Base-by-base conservation (phyloP, 2,888 invertebrate species). In the Acrobasis suavella region DNA sequence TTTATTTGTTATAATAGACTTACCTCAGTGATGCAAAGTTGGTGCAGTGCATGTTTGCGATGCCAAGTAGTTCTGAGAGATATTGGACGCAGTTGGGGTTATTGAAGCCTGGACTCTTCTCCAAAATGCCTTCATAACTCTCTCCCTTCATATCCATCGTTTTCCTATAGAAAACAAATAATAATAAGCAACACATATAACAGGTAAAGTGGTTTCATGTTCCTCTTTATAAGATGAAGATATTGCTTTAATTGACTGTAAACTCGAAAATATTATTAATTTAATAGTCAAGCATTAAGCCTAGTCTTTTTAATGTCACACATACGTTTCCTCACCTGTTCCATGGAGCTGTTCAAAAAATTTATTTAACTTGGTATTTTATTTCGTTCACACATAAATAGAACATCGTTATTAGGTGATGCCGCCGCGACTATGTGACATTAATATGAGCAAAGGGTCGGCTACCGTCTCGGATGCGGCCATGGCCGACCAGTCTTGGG, bases 51-150 rank as follows among this genome's bases (percentile, higher is more conserved):
- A 93, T 93, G 78, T 94, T 94, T 74, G 95, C 93, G 75, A 96
- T 94, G 66, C 96, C 95, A 90, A 97, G 94, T 73, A 94, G 93
- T 85, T 95, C 95, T 76, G 95, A 95, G 73, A 97, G 94, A 92
- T 95, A 95, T 88, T 96, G 95, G 85, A 96, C 95, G 94, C 96
- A 96, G 94, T 96, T 96, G 70, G 97, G 97, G 93, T 97, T 97
- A 94, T 96, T 95, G 94, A 97, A 97, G 83, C 96, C 96, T 77
- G 96, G 94, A 82, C 96, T 96, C 93, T 95, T 95, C 93, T 95
- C 95, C 91, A 97, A 93, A 84, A 96, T 95, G 75, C 95, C 95
- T 92, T 96, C 96, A 93, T 95, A 97, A 82, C 93, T 94, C 87
- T 95, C 95, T 80, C 95, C 95, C 88, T 95, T 95, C 94, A 95